Base-by-base conservation (phyloP, 2,888 invertebrate species). In the Cheilosia pagana region DNA sequence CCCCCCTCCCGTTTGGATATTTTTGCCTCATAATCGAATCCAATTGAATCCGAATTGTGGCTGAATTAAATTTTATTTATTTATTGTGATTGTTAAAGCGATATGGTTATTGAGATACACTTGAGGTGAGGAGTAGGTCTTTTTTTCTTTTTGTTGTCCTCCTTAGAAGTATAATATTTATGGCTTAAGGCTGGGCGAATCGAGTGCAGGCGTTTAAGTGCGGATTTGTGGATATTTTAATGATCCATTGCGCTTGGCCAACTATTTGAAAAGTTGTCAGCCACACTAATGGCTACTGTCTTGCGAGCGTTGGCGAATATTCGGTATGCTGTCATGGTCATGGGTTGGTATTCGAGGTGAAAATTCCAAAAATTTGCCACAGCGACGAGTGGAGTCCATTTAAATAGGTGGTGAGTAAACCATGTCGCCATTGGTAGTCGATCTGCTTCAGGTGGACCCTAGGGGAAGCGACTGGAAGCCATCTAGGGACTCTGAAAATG, bases 31-130 rank as follows among this genome's bases (percentile, higher is more conserved):
- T 23, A 48, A 35, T 25, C 28, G 63, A 63, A 50, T 21, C 48
- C 48, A 63, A 63, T 63, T 45, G 25, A n/a, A n/a, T 16, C 3
- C 45, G 45, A 43, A 28, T 59, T 43, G 60, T 45, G 68, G 52
- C 23, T 21, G 53, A 60, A 50, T 21, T 65, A 12, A 14, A 53
- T 53, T 67, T 67, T 53, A 52, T 63, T 74, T 74, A 63, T 74
- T 74, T 74, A 63, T 74, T 74, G 43, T 63, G 74, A 74, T 74
- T 74, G 63, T 48, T 74, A 63, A 74, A 19, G 23, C 23, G 21
- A 55, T 63, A 74, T 74, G 25, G 63, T 48, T 50, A 55, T 74
- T 74, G 74, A 74, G 55, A 63, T 55, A 45, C 55, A 48, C 63
- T 74, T 48, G 55, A 43, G 63, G 35, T 53, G 31, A 59, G 70